Evolutionary conservation across 2,113 vertebrate species (phyloP).

Genomic region (Geothlypis trichas): DNA sequence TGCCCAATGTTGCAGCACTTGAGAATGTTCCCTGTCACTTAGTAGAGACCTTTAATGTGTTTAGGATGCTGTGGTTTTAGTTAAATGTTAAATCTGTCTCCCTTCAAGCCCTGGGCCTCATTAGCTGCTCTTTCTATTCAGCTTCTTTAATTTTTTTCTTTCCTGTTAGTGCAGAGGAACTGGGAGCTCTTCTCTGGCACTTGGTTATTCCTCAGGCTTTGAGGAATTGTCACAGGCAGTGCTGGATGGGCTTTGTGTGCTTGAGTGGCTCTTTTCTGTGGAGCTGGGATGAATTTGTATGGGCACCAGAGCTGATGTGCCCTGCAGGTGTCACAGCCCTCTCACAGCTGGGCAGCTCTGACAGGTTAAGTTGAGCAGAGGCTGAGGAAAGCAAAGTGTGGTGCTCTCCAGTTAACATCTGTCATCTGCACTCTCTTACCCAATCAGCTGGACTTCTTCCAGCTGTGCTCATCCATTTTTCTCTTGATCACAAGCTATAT

Average conservation of each 20-base stretch:
- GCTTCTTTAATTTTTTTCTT: neutral
- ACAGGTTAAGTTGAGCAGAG: neutral
- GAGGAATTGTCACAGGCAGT: neutral
- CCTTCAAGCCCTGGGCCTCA: neutral
- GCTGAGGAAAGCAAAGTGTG: neutral
- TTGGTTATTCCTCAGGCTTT: neutral
- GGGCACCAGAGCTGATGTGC: neutral
- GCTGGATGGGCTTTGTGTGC: neutral
- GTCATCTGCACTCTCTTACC: neutral
- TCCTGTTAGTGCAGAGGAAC: neutral
- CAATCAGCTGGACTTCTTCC: neutral
- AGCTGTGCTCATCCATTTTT: neutral
- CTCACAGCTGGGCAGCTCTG: neutral
- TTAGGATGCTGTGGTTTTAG: neutral
- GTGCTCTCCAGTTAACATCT: neutral
- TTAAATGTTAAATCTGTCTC: neutral
- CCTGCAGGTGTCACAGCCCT: neutral
- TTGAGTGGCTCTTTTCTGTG: neutral
- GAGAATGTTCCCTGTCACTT: neutral
- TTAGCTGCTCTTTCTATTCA: neutral
- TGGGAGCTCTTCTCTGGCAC: neutral
- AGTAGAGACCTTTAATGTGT: neutral
- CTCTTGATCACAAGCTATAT: neutral
- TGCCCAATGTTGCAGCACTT: neutral
- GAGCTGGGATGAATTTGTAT: neutral